Evolutionary conservation across 2,113 vertebrate species (phyloP), one percentile per base, ranked within the genome.

Genomic region (Gnathonemus echidnorhynchus): DNA sequence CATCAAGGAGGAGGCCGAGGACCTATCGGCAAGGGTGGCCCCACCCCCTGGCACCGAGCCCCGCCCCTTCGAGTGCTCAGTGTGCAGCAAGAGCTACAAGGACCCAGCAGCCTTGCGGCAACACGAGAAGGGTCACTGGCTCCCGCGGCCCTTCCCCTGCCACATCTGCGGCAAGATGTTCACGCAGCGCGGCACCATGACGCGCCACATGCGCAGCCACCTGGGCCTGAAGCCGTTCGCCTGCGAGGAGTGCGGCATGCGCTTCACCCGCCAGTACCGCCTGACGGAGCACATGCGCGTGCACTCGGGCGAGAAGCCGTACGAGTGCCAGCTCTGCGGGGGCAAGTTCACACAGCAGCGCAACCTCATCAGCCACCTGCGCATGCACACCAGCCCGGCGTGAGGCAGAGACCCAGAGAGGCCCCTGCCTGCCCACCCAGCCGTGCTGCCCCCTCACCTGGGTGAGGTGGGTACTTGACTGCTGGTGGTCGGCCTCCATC

Each of bases 261-360:
- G 98, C 94, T 99, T 99, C 94, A 99, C 98, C 21, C 97, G 98
- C 93, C 98, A 99, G 97, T 99, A 99, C 95, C 97, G 98, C 93
- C 97, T 99, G 94, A 99, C 98, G 1, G 98, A 99, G 97, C 98
- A 99, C 96, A 99, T 99, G 98, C 98, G 98, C 10, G 98, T 99
- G 93, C 98, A 99, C 96, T 99, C 98, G 62, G 98, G 98, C 90
- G 98, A 99, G 95, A 99, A 99, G 96, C 98, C 98, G 92, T 99
- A 99, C 46, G 97, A 99, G 97, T 99, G 98, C 96, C 98, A 99
- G 95, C 97, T 99, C 88, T 99, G 98, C 49, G 98, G 98, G 88
- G 98, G 98, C 92, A 99, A 99, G 95, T 99, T 99, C 95, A 99
- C 98, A 90, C 98, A 99, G 96, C 98, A 99, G 94, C 97, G 98